phyloP scores from a whole-genome alignment of 2,888 invertebrate species.

The Morpho deidamia region DNA sequence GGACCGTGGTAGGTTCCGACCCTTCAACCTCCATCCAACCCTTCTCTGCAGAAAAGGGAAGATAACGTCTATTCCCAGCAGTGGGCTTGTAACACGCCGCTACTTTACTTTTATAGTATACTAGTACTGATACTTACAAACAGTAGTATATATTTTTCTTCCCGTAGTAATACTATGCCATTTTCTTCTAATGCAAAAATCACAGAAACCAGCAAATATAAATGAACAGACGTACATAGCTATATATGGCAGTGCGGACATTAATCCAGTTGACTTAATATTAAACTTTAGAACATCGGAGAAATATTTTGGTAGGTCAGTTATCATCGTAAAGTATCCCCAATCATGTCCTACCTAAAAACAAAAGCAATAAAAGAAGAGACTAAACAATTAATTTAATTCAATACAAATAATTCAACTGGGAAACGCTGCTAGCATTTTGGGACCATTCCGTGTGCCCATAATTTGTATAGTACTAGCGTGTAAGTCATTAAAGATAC shows the following conservation, averaged over 20 bases:
- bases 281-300: conserved; percentile 82
- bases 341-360: conserved; percentile 81
- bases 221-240: conserved; percentile 83
- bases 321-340: conserved; percentile 85
- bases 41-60: too few relatives aligned
- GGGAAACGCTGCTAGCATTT: too few relatives aligned
- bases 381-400: too few relatives aligned
- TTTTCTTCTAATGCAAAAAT: conserved; percentile 79
- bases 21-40: too few relatives aligned
- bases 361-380: conserved; percentile 78
- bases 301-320: conserved; percentile 85
- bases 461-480: too few relatives aligned
- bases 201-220: conserved; percentile 82
- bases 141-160: conserved; percentile 82
- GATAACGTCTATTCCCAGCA: too few relatives aligned
- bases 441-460: too few relatives aligned
- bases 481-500: too few relatives aligned
- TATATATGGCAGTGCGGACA: conserved; percentile 82
- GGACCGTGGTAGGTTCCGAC: too few relatives aligned
- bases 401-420: too few relatives aligned
- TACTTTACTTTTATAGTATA: too few relatives aligned
- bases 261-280: conserved; percentile 80
- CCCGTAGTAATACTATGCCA: conserved; percentile 78
- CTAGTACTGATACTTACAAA: conserved; percentile 67
- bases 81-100: too few relatives aligned